Percentiles rank a stretch among this genome's conserved stretches.
Conservation (phyloP, 2,888 invertebrate species). For the Caenorhabditis sinica region DNA sequence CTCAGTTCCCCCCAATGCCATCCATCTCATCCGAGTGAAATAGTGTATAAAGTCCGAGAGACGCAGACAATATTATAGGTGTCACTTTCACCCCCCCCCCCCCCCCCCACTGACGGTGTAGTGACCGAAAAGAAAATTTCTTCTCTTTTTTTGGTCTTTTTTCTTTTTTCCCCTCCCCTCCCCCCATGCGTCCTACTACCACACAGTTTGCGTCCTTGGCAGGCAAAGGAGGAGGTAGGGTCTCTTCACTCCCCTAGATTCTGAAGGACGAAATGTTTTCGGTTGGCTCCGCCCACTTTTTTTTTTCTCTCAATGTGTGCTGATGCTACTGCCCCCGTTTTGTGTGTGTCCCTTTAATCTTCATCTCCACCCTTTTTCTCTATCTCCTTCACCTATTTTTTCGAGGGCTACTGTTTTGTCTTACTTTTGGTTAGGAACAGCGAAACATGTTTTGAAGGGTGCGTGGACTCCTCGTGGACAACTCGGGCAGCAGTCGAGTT, state of each 20-base stretch:
- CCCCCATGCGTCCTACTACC: conserved; percentile 55
- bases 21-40: background rate
- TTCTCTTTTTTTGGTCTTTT: background rate
- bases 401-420: background rate
- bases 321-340: conserved; percentile 6
- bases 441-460: too few species aligned
- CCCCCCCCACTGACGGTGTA: background rate
- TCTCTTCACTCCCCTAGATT: conserved; percentile 7
- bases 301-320: background rate
- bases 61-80: conserved; percentile 6
- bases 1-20: background rate
- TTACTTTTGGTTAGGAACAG: too few species aligned
- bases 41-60: background rate
- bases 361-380: background rate
- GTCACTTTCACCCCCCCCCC: conserved; percentile 17
- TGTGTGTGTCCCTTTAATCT: conserved; percentile 10
- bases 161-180: too few species aligned
- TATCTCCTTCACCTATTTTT: conserved; percentile 40
- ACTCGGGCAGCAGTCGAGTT: too few species aligned
- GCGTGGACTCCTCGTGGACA: too few species aligned
- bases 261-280: background rate
- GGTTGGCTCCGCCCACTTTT: conserved; percentile 22
- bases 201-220: conserved; percentile 60
- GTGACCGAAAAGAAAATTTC: conserved; percentile 17
- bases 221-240: too few species aligned